A percentile compares a stretch with the other conserved stretches of the same genome.
Evolutionary conservation across 1,140 invertebrate species (phyloP).

Genomic region (Daktulosphaira vitifoliae): DNA sequence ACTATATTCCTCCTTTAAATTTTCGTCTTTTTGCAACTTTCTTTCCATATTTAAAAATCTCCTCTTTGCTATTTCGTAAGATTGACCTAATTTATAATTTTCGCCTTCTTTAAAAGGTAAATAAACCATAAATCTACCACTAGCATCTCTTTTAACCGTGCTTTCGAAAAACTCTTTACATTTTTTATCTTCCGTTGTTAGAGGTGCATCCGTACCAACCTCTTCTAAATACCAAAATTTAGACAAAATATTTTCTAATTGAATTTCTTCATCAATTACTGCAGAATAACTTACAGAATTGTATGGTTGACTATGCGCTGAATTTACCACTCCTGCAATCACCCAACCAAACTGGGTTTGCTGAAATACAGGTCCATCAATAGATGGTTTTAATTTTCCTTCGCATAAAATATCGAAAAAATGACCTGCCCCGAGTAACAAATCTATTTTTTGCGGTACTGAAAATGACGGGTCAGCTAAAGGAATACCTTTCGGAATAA

Average conservation of each 20-base stretch:
- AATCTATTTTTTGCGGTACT: not conserved
- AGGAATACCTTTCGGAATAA: not conserved
- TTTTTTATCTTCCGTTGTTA: not conserved
- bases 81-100: not conserved
- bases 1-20: not conserved
- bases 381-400: not conserved
- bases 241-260: not conserved
- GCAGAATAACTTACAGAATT: no score
- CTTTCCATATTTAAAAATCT: not conserved
- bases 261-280: no score
- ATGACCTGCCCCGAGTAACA: not conserved
- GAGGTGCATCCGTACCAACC: not conserved
- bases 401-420: not conserved
- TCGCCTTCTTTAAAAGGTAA: not conserved
- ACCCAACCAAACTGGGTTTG: conserved; percentile 4
- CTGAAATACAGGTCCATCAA: not conserved
- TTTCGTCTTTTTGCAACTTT: not conserved
- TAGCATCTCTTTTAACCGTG: not conserved
- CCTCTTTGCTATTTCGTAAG: not conserved
- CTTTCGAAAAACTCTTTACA: not conserved
- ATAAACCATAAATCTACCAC: not conserved
- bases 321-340: not conserved
- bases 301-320: not conserved
- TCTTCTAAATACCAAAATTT: conserved; percentile 2
- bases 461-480: not conserved